Conservation (phyloP, 2,888 invertebrate genomes). For the Nomada flava region DNA sequence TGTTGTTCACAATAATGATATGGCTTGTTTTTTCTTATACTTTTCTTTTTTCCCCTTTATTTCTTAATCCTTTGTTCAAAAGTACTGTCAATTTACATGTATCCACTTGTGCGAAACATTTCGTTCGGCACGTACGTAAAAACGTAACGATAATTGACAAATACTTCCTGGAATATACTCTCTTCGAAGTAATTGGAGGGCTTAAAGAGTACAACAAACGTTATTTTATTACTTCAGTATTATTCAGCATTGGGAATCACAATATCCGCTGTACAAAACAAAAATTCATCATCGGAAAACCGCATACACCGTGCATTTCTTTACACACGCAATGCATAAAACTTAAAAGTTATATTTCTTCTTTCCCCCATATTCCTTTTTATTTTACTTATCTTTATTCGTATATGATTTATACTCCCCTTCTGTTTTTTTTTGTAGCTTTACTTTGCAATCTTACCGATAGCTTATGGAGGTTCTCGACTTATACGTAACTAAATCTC, state of each 20-base stretch:
- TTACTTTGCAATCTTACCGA: constrained; percentile 68
- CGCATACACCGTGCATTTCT: constrained; percentile 71
- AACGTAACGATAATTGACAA: constrained; percentile 47
- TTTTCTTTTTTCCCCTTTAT: constrained; percentile 13
- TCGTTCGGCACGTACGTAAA: neutral
- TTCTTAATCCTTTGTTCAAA: constrained; percentile 22
- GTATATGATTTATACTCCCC: constrained; percentile 53
- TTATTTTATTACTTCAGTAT: constrained; percentile 69
- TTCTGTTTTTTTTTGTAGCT: constrained; percentile 53
- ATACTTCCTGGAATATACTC: constrained; percentile 15
- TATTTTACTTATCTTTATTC: constrained; percentile 63
- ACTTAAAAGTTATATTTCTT: constrained; percentile 73
- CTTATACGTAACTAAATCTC: constrained; percentile 75
- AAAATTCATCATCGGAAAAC: constrained; percentile 81
- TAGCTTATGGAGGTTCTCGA: constrained; percentile 70
- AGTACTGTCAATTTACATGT: constrained; percentile 46
- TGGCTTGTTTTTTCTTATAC: constrained; percentile 19
- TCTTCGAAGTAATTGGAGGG: constrained; percentile 42
- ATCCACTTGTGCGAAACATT: constrained; percentile 4
- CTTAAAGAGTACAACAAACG: constrained; percentile 62
- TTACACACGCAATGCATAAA: constrained; percentile 69
- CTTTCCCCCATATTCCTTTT: constrained; percentile 51
- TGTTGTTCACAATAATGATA: constrained; percentile 35
- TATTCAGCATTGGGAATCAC: constrained; percentile 81
- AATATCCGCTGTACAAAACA: constrained; percentile 83